Evolutionary conservation across 37 sponge, comb jelly and placozoan genomes (phyloP).

Genomic region (Tethya wilhelma): DNA sequence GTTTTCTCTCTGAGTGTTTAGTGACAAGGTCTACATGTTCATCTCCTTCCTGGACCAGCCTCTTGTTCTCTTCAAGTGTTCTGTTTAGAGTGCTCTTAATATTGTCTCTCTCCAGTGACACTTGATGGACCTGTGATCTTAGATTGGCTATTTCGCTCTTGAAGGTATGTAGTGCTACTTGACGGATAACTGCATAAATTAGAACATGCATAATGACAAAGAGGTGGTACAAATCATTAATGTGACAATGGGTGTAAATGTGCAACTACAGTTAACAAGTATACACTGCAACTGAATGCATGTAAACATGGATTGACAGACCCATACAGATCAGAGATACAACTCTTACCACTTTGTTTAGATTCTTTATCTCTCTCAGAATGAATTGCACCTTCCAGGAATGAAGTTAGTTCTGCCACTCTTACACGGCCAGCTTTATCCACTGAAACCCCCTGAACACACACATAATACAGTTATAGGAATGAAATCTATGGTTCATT

Average conservation of each 20-base stretch:
- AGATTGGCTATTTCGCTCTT: conserved; percentile 29
- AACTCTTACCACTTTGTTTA: conserved; percentile 2
- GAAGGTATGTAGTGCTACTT: conserved; percentile 25
- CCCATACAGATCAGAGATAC: too few species aligned
- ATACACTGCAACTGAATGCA: not conserved
- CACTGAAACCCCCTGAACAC: conserved; percentile 42
- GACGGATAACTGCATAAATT: conserved; percentile 29
- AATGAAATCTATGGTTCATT: not conserved
- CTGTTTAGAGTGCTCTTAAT: conserved; percentile 16
- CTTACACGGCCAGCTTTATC: conserved; percentile 30
- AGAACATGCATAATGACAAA: too few species aligned
- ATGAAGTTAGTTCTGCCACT: conserved; percentile 32
- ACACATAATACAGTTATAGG: too few species aligned
- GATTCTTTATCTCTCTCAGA: conserved; percentile 28
- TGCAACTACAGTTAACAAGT: not conserved
- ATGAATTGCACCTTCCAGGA: conserved; percentile 36
- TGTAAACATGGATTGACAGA: not conserved
- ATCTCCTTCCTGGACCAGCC: conserved; percentile 47
- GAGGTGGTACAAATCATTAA: too few species aligned
- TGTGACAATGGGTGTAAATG: too few species aligned
- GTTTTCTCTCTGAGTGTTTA: conserved; percentile 13
- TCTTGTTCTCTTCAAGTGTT: conserved; percentile 52
- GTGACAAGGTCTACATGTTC: conserved; percentile 31
- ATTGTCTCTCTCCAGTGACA: conserved; percentile 50
- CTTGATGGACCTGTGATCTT: conserved; percentile 25